Evolutionary conservation across 2,888 invertebrate genomes (phyloP), one percentile per base, ranked within the genome.

Genomic region (Drosophila tripunctata): DNA sequence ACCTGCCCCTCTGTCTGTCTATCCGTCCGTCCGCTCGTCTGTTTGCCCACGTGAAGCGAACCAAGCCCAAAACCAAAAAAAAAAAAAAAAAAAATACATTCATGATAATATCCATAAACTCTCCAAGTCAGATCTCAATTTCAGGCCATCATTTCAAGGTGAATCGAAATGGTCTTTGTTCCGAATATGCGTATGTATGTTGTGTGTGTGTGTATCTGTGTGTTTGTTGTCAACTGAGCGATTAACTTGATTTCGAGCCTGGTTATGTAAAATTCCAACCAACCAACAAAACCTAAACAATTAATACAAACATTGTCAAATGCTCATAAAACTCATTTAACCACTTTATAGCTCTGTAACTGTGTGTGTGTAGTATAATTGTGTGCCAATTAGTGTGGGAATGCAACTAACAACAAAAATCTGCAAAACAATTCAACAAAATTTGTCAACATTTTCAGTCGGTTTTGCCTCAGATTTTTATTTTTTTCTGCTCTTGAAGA

Each of bases 131-230:
- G 36, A 50, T 36, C 44, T 63, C 57, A 64, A 54, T 63, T 73
- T 54, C 33, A 47, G 57, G 57, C 64, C 54, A 71, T 43, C 36
- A 70, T 83, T 83, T 79, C 78, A 79, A 79, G 78, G 78, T 83
- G 78, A 79, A 74, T 64, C 52, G 43, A 31, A 65, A 57, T 69
- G 12, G 50, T 50, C 43, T 44, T 45, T 68, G 60, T 55, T 63
- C 57, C 69, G 38, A 63, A 30, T 35, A 36, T 22, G 19, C 38
- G 10, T 22, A 12, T 47, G 3, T 47, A n/a, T 45, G 10, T 4
- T 36, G 24, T 30, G 24, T 31, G 14, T 27, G 15, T 30, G 15
- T 55, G 24, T 40, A 27, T 27, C 2, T 45, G 3, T 55, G 45
- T 36, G n/a, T 50, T 27, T 61, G 54, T 69, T 72, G 61, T 66